Conservation (phyloP, 2,888 invertebrate species). For the Capitulum mitella region DNA sequence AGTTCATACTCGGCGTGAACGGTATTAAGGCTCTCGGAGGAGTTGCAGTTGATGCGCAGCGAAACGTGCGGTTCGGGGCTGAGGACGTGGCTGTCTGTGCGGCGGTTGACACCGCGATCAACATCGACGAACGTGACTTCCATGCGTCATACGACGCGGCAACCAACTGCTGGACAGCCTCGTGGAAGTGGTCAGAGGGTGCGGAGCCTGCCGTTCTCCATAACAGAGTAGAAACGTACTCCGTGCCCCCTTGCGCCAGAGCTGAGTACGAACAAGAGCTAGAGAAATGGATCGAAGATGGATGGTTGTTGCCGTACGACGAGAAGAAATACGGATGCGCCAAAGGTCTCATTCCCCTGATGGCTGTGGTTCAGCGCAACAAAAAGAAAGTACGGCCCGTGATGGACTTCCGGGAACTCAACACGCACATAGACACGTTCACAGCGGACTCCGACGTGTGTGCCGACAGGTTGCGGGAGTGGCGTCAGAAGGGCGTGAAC, state of each 20-base stretch:
- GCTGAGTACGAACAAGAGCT: not conserved
- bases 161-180: slow-evolving; percentile 22
- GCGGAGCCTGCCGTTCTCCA: slow-evolving; percentile 19
- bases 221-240: slow-evolving; percentile 24
- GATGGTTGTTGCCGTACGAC: not conserved
- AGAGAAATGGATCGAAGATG: not conserved
- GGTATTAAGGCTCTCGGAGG: too few species aligned
- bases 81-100: too few species aligned
- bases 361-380: not conserved
- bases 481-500: too few species aligned
- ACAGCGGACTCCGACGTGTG: too few species aligned
- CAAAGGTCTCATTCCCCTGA: not conserved
- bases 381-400: not conserved
- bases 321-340: not conserved
- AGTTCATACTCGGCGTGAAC: too few species aligned
- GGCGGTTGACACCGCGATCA: too few species aligned
- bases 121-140: not conserved
- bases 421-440: too few species aligned
- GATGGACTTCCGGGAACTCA: not conserved
- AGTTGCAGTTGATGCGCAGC: too few species aligned
- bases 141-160: slow-evolving; percentile 17
- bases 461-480: too few species aligned
- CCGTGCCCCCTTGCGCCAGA: not conserved
- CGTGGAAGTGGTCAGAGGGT: slow-evolving; percentile 28
- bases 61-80: too few species aligned